These are phyloP conservation scores for Miniopterus natalensis DNA, from an alignment of 2,113 vertebrate genomes.

Conservation along the genomic window DNA sequence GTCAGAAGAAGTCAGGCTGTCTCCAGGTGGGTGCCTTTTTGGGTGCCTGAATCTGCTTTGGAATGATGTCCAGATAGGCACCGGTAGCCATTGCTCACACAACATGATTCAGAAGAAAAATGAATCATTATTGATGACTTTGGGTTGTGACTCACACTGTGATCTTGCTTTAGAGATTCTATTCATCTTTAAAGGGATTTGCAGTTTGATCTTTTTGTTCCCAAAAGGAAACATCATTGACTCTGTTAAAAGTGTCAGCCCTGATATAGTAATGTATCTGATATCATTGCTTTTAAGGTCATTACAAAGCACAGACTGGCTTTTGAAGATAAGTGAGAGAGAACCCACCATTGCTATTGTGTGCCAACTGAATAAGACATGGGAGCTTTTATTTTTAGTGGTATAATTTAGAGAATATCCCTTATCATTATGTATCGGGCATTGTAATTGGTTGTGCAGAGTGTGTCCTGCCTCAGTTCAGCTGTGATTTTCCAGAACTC, in stretches of 20 bases:
- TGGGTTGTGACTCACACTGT: background rate
- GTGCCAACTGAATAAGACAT: background rate
- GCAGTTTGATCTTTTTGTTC: background rate
- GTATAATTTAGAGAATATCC: background rate
- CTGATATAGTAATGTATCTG: background rate
- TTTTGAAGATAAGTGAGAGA: background rate
- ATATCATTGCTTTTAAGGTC: background rate
- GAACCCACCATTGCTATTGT: rapidly evolving
- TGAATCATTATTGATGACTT: rapidly evolving
- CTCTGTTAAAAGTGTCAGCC: background rate
- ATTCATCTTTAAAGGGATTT: background rate
- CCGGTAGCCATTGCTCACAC: rapidly evolving
- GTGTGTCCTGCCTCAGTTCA: rapidly evolving
- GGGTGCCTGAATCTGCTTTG: rapidly evolving
- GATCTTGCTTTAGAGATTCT: rapidly evolving
- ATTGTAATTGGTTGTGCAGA: rapidly evolving
- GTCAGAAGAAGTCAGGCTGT: no score
- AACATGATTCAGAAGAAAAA: background rate
- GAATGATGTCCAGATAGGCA: rapidly evolving
- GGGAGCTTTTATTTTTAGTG: background rate
- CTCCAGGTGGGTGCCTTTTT: rapidly evolving
- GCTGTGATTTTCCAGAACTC: background rate
- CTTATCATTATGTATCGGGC: rapidly evolving
- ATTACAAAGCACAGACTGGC: background rate
- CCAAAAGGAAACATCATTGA: no score